Conservation (phyloP, 1,140 invertebrate genomes). For the Agrypnia vestita region DNA sequence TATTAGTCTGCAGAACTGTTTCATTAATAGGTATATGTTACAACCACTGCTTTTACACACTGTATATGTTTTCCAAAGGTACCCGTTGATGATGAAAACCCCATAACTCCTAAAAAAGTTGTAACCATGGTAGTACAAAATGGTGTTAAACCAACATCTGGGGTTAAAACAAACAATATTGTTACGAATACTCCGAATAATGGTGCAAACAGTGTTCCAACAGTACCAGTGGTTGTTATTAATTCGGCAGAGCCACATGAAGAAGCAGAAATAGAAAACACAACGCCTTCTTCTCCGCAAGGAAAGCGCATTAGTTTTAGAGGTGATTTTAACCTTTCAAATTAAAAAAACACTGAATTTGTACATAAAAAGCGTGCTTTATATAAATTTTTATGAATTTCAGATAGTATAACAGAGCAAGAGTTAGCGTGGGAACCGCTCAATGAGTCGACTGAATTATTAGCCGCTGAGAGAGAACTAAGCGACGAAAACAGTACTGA, state of each 20-base stretch:
- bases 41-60: slow-evolving; percentile 5
- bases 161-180: slow-evolving; percentile 48
- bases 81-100: slow-evolving; percentile 65
- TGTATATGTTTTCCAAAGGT: slow-evolving; percentile 60
- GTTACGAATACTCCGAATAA: slow-evolving; percentile 41
- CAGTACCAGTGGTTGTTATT: slow-evolving; percentile 45
- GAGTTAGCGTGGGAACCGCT: slow-evolving; percentile 72
- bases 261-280: slow-evolving; percentile 51
- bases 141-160: slow-evolving; percentile 53
- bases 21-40: not conserved
- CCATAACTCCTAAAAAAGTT: slow-evolving; percentile 62
- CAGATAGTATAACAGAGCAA: slow-evolving; percentile 67
- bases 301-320: slow-evolving; percentile 63
- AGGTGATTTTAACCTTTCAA: slow-evolving; percentile 59
- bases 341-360: no score
- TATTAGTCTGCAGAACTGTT: not conserved
- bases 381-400: slow-evolving; percentile 21
- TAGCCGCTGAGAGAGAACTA: slow-evolving; percentile 72
- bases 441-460: slow-evolving; percentile 70
- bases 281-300: slow-evolving; percentile 50
- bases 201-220: slow-evolving; percentile 15
- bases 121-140: slow-evolving; percentile 56
- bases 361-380: no score
- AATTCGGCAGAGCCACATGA: slow-evolving; percentile 41
- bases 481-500: slow-evolving; percentile 72